phyloP scores from a whole-genome alignment of 2,113 vertebrate genomes.

The Herpetotheres cachinnans region DNA sequence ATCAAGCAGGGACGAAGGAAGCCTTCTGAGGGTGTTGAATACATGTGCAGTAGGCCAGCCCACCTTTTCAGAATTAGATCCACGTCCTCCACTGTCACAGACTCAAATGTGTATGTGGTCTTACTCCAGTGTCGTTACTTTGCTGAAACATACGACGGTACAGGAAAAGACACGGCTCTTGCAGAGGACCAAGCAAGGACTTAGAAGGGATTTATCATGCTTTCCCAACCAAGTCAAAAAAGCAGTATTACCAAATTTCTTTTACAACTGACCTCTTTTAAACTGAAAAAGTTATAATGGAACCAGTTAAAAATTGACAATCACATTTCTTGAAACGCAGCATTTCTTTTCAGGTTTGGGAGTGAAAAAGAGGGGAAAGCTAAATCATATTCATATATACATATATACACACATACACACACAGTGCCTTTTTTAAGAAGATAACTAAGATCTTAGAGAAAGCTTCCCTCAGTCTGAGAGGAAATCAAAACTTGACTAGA shows the following conservation, averaged over 20 bases:
- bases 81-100: not conserved
- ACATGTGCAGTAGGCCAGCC: not conserved
- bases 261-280: not conserved
- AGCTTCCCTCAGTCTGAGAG: not conserved
- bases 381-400: not conserved
- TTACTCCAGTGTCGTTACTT: not conserved
- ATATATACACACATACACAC: not conserved
- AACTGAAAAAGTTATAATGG: not conserved
- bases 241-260: not conserved
- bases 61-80: not conserved
- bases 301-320: not conserved
- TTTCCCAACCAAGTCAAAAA: not conserved
- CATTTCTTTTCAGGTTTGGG: not conserved
- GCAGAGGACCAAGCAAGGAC: not conserved
- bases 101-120: not conserved
- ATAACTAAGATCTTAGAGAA: not conserved
- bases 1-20: not conserved
- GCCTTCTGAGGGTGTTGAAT: not conserved
- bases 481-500: not conserved
- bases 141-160: not conserved
- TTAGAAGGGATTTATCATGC: not conserved
- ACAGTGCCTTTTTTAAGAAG: not conserved
- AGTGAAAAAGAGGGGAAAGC: not conserved
- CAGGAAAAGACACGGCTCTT: not conserved
- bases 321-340: not conserved